Evolutionary conservation across 2,888 invertebrate species (phyloP).

Genomic region (Drosophila phalerata): DNA sequence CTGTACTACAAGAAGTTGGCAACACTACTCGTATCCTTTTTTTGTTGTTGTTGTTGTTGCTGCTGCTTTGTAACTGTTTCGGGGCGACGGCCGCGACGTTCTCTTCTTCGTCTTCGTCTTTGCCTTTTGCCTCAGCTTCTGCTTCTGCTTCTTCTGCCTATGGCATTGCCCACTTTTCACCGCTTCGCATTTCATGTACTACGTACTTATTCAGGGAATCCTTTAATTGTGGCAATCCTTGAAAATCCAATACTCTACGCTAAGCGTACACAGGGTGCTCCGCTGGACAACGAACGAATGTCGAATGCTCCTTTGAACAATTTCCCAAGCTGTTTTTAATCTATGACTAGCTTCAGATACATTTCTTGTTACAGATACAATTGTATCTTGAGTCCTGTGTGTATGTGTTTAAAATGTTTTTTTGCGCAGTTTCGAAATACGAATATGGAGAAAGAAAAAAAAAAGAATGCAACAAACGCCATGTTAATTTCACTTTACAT

Average conservation of each 20-base stretch:
- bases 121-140: constrained; percentile 9
- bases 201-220: constrained; percentile 27
- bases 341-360: background rate
- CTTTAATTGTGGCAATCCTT: constrained; percentile 39
- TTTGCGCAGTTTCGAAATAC: constrained; percentile 79
- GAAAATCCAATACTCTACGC: constrained; percentile 28
- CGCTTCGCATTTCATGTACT: constrained; percentile 31
- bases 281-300: constrained; percentile 47
- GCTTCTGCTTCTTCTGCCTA: background rate
- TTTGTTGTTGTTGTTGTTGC: constrained; percentile 29
- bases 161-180: constrained; percentile 26
- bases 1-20: too few relatives aligned
- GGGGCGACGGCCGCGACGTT: constrained; percentile 65
- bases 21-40: constrained; percentile 57
- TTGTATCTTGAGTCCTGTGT: constrained; percentile 19
- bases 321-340: constrained; percentile 13
- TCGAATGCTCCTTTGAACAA: background rate
- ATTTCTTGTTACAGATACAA: constrained; percentile 11
- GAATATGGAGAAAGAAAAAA: constrained; percentile 32
- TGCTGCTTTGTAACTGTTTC: constrained; percentile 72
- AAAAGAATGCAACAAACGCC: constrained; percentile 56
- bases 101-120: constrained; percentile 9
- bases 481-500: constrained; percentile 37
- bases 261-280: constrained; percentile 43
- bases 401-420: constrained; percentile 45